Evolutionary conservation across 2,797 vertebrate genomes (phyloP), one percentile per base, ranked within the genome.

Genomic region (Pantherophis alleghaniensis): DNA sequence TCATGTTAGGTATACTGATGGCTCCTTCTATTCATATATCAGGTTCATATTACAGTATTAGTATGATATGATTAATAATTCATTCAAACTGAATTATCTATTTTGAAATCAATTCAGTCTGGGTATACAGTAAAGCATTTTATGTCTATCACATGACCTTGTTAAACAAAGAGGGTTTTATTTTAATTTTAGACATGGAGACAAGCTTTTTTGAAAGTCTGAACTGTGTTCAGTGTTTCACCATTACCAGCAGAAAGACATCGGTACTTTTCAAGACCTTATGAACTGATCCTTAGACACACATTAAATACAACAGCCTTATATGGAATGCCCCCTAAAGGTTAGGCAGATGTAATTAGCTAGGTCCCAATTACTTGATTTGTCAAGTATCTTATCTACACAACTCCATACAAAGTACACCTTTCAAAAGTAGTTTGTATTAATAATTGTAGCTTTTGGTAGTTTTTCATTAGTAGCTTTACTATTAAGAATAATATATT

Each of bases 31-130:
- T 42, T 42, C 91, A 87, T 90, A 32, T 4, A 53, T 0, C 92
- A 37, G 26, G 74, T 42, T 79, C 32, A 79, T 42, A 42, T 79
- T 79, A 42, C 18, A 79, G 37, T 79, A 42, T 42, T 42, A 37
- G 18, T 56, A 13, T 83, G 32, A 95, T 94, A 88, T 92, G 74
- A 93, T 13, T 93, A 60, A 16, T 91, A 66, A 74, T 55, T 88
- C 90, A 91, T 89, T 89, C 90, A 3, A 88, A 93, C 56, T 91
- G 55, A 94, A 55, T 95, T 90, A 93, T n/a, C 57, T 92, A 53
- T 51, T 66, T 79, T 94, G 93, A 96, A 96, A 94, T 91, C 59
- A 94, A 5, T 95, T 95, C 66, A 89, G 26, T 93, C 95, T 86
- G 92, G 22, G 18, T 20, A 26, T 93, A n/a, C 7, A 93, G n/a